phyloP scores from a whole-genome alignment of 2,888 invertebrate genomes.

The Pheosia tremula region DNA sequence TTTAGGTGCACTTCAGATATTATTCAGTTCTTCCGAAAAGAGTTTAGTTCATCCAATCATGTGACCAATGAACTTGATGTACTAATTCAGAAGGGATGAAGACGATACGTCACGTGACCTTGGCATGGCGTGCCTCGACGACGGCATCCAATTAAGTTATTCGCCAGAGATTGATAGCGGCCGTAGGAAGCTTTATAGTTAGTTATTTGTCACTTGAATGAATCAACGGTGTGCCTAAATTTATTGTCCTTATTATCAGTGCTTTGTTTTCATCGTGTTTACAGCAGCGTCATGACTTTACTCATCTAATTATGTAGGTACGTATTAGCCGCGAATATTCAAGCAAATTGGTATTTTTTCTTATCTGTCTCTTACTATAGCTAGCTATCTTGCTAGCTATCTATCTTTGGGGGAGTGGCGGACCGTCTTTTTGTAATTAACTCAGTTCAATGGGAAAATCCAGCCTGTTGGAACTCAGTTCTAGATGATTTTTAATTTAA shows the following conservation, averaged over 20 bases:
- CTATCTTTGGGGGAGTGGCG: too few relatives aligned
- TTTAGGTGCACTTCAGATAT: too few relatives aligned
- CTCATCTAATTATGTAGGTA: too few relatives aligned
- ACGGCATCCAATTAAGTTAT: slow-evolving; percentile 66
- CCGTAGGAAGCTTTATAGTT: slow-evolving; percentile 54
- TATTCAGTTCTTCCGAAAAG: too few relatives aligned
- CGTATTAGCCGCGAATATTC: too few relatives aligned
- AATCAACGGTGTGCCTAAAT: slow-evolving; percentile 43
- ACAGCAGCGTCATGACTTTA: background rate
- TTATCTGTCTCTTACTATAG: too few relatives aligned
- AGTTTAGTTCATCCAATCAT: background rate
- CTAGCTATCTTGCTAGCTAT: too few relatives aligned
- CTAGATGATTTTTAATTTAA: too few relatives aligned
- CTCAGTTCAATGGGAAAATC: too few relatives aligned
- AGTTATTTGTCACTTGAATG: slow-evolving; percentile 63
- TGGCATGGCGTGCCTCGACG: slow-evolving; percentile 45
- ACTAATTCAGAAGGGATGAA: background rate
- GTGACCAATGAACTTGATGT: background rate
- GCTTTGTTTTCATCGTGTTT: slow-evolving; percentile 16
- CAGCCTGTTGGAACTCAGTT: too few relatives aligned
- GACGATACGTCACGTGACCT: slow-evolving; percentile 37
- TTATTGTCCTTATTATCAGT: slow-evolving; percentile 29
- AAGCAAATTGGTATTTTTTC: too few relatives aligned
- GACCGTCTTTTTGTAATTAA: too few relatives aligned
- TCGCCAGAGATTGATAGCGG: slow-evolving; percentile 64